A percentile compares a stretch with the other conserved stretches of the same genome.
Conservation (phyloP, 2,113 vertebrate species). For the Seriola rivoliana region DNA sequence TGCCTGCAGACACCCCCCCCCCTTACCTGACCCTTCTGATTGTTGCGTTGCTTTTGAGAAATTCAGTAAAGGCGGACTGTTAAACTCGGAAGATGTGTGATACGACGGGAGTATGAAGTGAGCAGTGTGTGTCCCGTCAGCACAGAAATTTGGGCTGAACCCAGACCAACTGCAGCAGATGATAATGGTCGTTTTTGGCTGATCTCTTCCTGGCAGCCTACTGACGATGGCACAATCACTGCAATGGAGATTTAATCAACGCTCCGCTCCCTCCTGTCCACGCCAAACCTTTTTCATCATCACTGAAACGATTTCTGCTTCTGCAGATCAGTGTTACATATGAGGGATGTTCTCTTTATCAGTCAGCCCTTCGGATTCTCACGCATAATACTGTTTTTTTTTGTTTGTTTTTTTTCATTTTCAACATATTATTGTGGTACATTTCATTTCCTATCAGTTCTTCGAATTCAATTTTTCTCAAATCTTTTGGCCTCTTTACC, state of each 20-base stretch:
- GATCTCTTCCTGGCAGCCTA: constrained; percentile 14
- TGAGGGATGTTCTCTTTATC: neutral
- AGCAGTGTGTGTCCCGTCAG: neutral
- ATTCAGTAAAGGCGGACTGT: too few species aligned
- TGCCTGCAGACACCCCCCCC: too few species aligned
- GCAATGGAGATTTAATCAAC: constrained; percentile 15
- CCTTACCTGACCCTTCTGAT: too few species aligned
- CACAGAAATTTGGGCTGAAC: neutral
- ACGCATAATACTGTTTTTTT: too few species aligned
- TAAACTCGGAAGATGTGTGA: neutral
- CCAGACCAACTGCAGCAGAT: neutral
- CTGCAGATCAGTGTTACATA: neutral
- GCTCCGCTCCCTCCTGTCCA: neutral
- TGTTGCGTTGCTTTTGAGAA: neutral
- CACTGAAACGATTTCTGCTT: neutral
- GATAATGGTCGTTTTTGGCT: constrained; percentile 7
- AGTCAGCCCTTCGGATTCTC: neutral
- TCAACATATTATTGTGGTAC: neutral
- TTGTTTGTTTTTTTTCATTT: neutral
- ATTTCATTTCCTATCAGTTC: neutral
- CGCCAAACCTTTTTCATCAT: constrained; percentile 1
- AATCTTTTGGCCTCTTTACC: neutral
- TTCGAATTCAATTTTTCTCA: neutral
- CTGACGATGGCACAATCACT: constrained; percentile 21
- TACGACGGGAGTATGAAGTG: neutral